phyloP scores from a whole-genome alignment of 2,888 invertebrate species.

The Lottia gigantea region DNA sequence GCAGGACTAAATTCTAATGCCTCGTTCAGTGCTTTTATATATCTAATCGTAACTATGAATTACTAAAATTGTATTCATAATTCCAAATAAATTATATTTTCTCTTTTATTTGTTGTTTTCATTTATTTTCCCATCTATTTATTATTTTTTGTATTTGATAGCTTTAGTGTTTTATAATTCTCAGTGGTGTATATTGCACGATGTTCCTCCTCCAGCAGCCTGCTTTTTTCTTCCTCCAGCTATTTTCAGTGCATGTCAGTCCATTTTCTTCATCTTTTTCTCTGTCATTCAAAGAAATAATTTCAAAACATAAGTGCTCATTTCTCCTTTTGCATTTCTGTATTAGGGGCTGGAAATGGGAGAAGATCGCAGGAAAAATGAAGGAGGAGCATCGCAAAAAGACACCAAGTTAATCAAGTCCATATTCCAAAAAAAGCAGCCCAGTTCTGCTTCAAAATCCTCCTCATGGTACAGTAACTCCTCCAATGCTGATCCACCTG shows the following conservation, averaged over 20 bases:
- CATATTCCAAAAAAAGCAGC: too few species aligned
- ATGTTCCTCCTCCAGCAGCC: constrained; percentile 6
- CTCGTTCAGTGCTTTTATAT: too few species aligned
- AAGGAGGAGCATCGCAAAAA: neutral
- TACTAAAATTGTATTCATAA: too few species aligned
- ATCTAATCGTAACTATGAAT: too few species aligned
- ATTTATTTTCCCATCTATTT: neutral
- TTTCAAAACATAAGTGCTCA: neutral
- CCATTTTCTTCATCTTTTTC: too few species aligned
- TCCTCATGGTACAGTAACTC: too few species aligned
- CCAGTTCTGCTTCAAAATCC: too few species aligned
- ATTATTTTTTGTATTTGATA: neutral
- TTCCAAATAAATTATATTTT: too few species aligned
- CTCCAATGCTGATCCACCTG: too few species aligned
- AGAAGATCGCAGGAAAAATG: neutral
- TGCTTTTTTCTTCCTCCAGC: constrained; percentile 6
- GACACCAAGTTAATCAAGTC: neutral
- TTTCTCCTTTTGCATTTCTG: constrained; percentile 7
- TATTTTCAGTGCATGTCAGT: neutral
- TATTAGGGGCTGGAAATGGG: neutral
- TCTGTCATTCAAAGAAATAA: too few species aligned
- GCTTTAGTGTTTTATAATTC: constrained; percentile 3
- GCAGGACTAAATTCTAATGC: too few species aligned
- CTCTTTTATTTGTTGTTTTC: neutral
- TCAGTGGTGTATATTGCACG: neutral